Percentiles rank a stretch among this genome's conserved stretches.
These are phyloP conservation scores for Orchesellides sinensis DNA, from an alignment of 2,888 invertebrate genomes.

Conservation along the genomic window DNA sequence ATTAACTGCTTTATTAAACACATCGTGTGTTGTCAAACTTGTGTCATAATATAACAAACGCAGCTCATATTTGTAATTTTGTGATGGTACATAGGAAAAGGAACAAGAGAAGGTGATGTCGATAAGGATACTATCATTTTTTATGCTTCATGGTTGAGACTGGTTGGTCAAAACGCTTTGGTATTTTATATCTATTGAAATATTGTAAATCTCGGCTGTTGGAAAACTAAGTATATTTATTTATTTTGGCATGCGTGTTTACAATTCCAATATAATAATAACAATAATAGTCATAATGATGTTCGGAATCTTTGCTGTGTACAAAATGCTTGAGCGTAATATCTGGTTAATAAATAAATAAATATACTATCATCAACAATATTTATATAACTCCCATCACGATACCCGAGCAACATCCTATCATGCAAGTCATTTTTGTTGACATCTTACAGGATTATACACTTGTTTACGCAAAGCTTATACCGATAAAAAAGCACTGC, in stretches of 20 bases:
- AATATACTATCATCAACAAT: too few relatives aligned
- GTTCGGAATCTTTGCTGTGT: too few relatives aligned
- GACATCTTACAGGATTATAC: too few relatives aligned
- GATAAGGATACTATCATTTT: neutral
- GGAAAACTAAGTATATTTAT: neutral
- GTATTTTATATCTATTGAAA: neutral
- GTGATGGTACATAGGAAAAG: neutral
- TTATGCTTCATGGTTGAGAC: too few relatives aligned
- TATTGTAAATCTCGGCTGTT: neutral
- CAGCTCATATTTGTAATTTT: neutral
- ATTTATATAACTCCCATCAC: too few relatives aligned
- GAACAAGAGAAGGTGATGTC: neutral
- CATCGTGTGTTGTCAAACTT: conserved; percentile 4
- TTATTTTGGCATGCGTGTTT: neutral
- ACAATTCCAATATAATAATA: neutral
- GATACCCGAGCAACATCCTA: too few relatives aligned
- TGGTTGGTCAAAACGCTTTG: too few relatives aligned
- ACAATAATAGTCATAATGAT: neutral
- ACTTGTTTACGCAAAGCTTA: too few relatives aligned
- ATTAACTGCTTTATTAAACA: conserved; percentile 19
- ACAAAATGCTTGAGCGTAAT: too few relatives aligned
- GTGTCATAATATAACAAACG: conserved; percentile 20
- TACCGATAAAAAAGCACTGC: too few relatives aligned
- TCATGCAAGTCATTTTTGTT: too few relatives aligned
- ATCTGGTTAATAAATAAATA: too few relatives aligned